Base-by-base conservation (phyloP, 2,113 vertebrate species). In the Sylvia atricapilla region DNA sequence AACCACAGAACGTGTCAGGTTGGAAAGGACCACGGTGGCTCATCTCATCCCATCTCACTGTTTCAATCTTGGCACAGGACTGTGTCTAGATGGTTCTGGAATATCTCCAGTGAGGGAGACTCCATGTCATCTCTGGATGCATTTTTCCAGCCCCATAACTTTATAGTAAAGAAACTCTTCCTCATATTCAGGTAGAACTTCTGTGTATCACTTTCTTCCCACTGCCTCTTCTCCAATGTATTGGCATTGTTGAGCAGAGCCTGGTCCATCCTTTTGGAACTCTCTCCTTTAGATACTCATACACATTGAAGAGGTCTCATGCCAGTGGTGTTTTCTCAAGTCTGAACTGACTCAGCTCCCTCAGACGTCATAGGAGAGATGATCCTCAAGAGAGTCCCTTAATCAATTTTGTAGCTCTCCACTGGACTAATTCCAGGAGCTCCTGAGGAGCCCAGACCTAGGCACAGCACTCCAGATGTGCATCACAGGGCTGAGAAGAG, bases 261-360 rank as follows among this genome's bases (percentile, higher is more conserved):
- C 19, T 74, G 18, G 22, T 20, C 23, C 23, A 11, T 39, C 11
- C 14, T 46, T 63, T 53, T 22, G 14, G 22, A 46, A 1, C 3
- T 20, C 13, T 11, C 7, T 1, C 10, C 13, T 62, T 37, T 31
- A 62, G 10, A 25, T 11, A 74, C 13, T 30, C 14, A 21, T 37
- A 10, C 1, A 21, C 8, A 30, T 8, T 39, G 28, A 59, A 50
- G 19, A 59, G 3, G 7, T 46, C 16, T 16, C 13, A 20, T 60
- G 15, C 12, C 13, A 21, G 10, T 33, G 13, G 3, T 59, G 5
- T 46, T 49, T 30, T 52, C 33, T 39, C 0, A 0, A 24, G 19
- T 33, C 15, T 74, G 33, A 39, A 44, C 6, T 44, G 7, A 11
- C 10, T 25, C 10, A 74, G 4, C 2, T 16, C 16, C 10, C 6